These are phyloP conservation scores for Narcine bancroftii DNA, from an alignment of 2,113 vertebrate species.

Conservation along the genomic window DNA sequence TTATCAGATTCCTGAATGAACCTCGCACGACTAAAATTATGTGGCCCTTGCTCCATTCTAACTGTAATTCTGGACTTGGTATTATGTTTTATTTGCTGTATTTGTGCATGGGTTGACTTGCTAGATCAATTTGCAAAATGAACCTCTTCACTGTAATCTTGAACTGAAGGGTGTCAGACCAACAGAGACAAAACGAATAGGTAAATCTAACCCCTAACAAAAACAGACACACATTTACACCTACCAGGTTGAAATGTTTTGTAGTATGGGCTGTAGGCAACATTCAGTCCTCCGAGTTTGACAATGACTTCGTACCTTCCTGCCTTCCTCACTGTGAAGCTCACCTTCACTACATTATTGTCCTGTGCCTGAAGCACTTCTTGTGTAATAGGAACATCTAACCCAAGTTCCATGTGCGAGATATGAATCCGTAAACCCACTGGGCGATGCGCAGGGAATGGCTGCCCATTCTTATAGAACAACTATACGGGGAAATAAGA, in stretches of 20 bases:
- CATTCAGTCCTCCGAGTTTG: constrained; percentile 86
- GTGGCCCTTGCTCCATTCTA: no score
- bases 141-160: no score
- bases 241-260: constrained; percentile 95
- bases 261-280: constrained; percentile 94
- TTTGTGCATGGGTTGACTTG: no score
- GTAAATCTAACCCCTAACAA: background rate
- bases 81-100: no score
- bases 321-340: constrained; percentile 92
- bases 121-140: no score
- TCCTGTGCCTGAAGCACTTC: constrained; percentile 86
- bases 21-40: no score
- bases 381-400: constrained; percentile 92
- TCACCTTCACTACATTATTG: constrained; percentile 86
- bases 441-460: constrained; percentile 80
- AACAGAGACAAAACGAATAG: background rate
- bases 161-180: no score
- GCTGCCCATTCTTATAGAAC: constrained; percentile 94
- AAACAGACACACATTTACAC: constrained; percentile 14
- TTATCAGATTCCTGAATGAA: no score
- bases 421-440: constrained; percentile 89
- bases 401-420: constrained; percentile 83
- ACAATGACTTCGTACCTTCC: constrained; percentile 89
- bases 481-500: constrained; percentile 56
- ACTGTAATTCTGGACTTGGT: no score